phyloP scores from a whole-genome alignment of 2,113 vertebrate species.

The Sylvietta virens region DNA sequence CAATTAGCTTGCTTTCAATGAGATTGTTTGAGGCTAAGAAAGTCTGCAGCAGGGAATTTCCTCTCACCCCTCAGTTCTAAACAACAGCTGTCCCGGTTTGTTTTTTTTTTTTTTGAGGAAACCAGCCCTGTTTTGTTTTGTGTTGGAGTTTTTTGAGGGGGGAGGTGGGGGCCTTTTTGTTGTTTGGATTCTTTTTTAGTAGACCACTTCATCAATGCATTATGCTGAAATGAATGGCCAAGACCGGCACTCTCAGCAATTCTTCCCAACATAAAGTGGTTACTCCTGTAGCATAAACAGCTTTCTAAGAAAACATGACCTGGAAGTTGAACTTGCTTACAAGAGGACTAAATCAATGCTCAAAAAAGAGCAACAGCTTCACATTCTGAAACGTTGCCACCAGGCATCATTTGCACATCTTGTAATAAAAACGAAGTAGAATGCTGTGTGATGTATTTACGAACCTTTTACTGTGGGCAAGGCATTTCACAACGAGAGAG shows the following conservation, averaged over 20 bases:
- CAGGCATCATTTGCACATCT: conserved; percentile 16
- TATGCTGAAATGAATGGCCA: not conserved
- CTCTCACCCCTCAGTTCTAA: not conserved
- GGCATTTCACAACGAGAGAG: not conserved
- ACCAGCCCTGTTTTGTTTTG: not conserved
- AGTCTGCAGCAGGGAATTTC: conserved; percentile 26
- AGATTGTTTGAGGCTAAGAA: not conserved
- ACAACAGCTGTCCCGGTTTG: not conserved
- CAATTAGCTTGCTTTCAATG: conserved; percentile 37
- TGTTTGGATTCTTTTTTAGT: not conserved
- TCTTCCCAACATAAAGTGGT: conserved; percentile 7
- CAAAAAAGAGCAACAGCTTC: conserved; percentile 29
- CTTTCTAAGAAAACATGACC: conserved; percentile 36
- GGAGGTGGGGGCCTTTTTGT: not conserved
- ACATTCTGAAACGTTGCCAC: conserved; percentile 1
- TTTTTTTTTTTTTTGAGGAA: not conserved
- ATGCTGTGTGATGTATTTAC: not conserved
- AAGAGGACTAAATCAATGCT: not conserved
- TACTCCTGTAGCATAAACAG: conserved; percentile 2
- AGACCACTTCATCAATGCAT: conserved; percentile 7
- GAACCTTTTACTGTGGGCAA: not conserved
- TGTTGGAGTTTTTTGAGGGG: not conserved
- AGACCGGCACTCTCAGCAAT: not conserved
- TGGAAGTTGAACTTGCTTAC: conserved; percentile 39
- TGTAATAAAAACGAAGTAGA: not conserved